These are phyloP conservation scores for Sebastes schlegelii DNA, from an alignment of 2,113 vertebrate species.

Conservation along the genomic window DNA sequence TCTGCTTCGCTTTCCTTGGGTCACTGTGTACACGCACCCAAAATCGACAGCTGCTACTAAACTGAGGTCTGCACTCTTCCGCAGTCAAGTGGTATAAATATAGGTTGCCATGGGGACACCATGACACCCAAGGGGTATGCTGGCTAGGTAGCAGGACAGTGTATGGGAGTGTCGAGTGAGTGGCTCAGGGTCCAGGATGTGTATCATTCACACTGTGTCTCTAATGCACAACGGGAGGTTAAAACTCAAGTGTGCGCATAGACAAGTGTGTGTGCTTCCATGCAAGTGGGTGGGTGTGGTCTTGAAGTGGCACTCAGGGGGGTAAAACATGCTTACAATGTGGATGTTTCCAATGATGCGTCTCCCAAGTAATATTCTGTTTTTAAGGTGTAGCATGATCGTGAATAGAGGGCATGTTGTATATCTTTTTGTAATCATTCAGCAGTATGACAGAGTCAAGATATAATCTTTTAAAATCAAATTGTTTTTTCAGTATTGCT, in stretches of 20 bases:
- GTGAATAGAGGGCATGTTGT: neutral
- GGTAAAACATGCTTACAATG: neutral
- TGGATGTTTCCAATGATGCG: neutral
- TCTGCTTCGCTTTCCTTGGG: slow-evolving; percentile 16
- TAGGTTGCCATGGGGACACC: slow-evolving; percentile 81
- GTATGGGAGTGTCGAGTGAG: slow-evolving; percentile 34
- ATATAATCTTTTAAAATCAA: neutral
- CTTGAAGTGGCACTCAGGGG: slow-evolving; percentile 17
- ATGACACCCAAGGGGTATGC: slow-evolving; percentile 72
- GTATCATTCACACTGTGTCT: slow-evolving; percentile 26
- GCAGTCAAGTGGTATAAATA: slow-evolving; percentile 77
- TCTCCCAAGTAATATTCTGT: neutral
- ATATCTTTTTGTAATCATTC: neutral
- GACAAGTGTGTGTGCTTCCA: slow-evolving; percentile 5
- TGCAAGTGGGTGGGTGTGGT: slow-evolving; percentile 7
- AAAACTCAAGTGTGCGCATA: slow-evolving; percentile 28
- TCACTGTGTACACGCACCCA: slow-evolving; percentile 36
- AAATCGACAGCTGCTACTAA: slow-evolving; percentile 72
- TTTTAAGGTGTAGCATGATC: neutral
- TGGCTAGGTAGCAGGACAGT: slow-evolving; percentile 37
- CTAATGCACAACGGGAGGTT: slow-evolving; percentile 34
- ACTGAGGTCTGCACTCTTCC: slow-evolving; percentile 47
- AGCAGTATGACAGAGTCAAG: neutral
- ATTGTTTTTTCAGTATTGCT: neutral
- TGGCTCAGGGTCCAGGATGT: slow-evolving; percentile 56